Evolutionary conservation across 2,113 vertebrate genomes (phyloP), one percentile per base, ranked within the genome.

Genomic region (Tachycineta bicolor): DNA sequence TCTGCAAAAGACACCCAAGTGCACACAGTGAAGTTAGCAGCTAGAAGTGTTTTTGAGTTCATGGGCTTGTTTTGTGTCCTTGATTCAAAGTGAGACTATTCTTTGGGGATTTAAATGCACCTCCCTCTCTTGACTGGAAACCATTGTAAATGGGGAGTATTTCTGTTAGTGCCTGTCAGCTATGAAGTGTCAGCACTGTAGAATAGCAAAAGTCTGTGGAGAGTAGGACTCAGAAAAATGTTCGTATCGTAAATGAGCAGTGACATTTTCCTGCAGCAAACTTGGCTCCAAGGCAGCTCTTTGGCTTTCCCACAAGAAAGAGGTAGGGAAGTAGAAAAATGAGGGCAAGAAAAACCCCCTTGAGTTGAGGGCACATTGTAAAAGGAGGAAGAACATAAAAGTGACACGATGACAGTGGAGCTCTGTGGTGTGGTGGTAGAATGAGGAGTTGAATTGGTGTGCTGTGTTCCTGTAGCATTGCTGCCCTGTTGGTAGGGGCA

Each of bases 281-380:
- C 60, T 68, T 68, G 56, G 11, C 76, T 92, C 28, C 0, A 0
- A 90, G 71, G 41, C 79, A 64, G 55, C 28, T 64, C 31, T 90
- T 94, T 60, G 69, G 28, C 39, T 83, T 90, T 90, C 41, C 76
- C 90, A 92, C 85, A 92, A 92, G 55, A 94, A 96, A 81, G 95
- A 78, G 20, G 67, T 65, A 80, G 56, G 13, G 56, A 77, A 88
- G 46, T 41, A 87, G 71, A 83, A 91, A 88, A 65, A 70, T n/a
- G 17, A 12, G 41, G 62, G 44, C 55, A 82, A 52, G n/a, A 84
- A 68, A 83, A 87, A 18, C 11, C 25, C 20, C 12, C 15, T 60
- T 1, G 3, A 85, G 33, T 18, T 73, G 28, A 20, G 49, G 64
- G 11, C 2, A 28, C 21, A 19, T 22, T 83, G 64, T 87, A 56